phyloP scores from a whole-genome alignment of 2,888 invertebrate genomes.

The Adineta ricciae region DNA sequence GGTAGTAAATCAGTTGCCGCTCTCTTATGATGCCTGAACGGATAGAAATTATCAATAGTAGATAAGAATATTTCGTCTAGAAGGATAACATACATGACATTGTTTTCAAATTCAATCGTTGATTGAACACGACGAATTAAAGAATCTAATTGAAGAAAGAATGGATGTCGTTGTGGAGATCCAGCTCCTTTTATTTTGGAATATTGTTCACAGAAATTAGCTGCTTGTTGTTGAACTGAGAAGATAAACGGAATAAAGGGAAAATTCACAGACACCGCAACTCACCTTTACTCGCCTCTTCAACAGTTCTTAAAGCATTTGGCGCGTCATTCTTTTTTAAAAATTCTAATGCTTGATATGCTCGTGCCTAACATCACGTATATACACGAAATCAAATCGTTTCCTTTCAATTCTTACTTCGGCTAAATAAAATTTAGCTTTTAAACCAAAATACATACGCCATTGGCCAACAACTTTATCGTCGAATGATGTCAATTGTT shows the following conservation, averaged over 20 bases:
- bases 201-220: conserved; percentile 55
- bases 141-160: conserved; percentile 62
- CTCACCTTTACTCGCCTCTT: conserved; percentile 9
- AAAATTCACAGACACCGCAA: not conserved
- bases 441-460: conserved; percentile 57
- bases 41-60: too few species aligned
- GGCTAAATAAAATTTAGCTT: conserved; percentile 57
- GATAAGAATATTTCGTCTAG: too few species aligned
- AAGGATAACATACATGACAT: not conserved
- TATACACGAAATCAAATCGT: too few species aligned
- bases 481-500: conserved; percentile 51
- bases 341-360: conserved; percentile 14
- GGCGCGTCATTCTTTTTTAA: not conserved
- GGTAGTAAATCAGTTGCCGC: not conserved
- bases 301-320: not conserved
- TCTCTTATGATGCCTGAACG: not conserved
- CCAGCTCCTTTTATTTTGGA: conserved; percentile 56
- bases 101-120: conserved; percentile 6
- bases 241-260: not conserved
- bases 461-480: conserved; percentile 55
- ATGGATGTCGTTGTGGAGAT: conserved; percentile 57
- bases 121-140: conserved; percentile 50
- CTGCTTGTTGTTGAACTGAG: conserved; percentile 53
- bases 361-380: conserved; percentile 5
- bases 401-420: too few species aligned